Base-by-base conservation (phyloP, 2,797 vertebrate species). In the Amblyopsis hoosieri region DNA sequence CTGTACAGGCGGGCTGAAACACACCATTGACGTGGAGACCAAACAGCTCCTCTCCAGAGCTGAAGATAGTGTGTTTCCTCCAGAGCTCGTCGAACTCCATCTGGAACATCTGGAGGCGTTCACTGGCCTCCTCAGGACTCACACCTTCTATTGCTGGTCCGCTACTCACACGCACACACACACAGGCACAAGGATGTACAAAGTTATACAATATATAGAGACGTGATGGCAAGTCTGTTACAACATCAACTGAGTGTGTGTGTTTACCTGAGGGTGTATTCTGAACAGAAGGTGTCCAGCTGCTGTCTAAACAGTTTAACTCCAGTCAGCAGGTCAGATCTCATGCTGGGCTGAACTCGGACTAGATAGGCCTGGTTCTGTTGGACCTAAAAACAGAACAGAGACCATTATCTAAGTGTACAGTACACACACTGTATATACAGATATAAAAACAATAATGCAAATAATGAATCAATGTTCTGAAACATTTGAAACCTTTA, bases 81-180 rank as follows among this genome's bases (percentile, higher is more conserved):
- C 94, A 95, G 2, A 95, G 84, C 67, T 94, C 91, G 73, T 95
- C 92, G 73, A 95, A 94, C 75, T 88, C 92, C 0, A 89, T 84
- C 87, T 95, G 93, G 70, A 92, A 95, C 49, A 87, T 81, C 75
- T 95, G 94, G 71, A 95, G 79, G 50, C 93, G 90, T 62, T 93
- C 90, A 19, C 86, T 94, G 69, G 93, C 94, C 81, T 95, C 94
- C 59, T 54, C 78, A 0, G 93, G 94, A 69, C 81, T 53, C 71
- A 94, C 57, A 6, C 90, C 93, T 23, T 89, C 87, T 47, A 75
- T 76, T 0, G 86, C 87, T 0, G 92, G 94, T 12, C 94, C 93
- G 13, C 94, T 95, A 64, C 54, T 64, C 2, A 51, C 57, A 60
- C 23, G 68, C 31, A 13, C 52, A 59, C 0, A 50, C 47, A 47